These are phyloP conservation scores for Hylaeus volcanicus DNA, from an alignment of 1,140 invertebrate species.

Conservation along the genomic window DNA sequence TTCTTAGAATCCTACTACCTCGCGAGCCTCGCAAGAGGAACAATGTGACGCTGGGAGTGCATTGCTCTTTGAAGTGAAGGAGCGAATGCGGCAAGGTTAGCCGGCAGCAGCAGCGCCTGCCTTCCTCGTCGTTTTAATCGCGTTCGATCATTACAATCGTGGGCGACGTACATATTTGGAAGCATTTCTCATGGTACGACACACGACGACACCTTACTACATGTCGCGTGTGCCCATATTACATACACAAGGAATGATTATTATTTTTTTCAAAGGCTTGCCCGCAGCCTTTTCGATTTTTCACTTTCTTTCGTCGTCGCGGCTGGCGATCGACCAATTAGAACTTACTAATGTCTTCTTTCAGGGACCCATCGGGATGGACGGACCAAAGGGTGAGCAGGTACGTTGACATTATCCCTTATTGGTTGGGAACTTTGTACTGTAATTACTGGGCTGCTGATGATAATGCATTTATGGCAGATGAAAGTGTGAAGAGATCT, in stretches of 20 bases:
- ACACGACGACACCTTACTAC: slow-evolving; percentile 22
- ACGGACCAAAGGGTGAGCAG: slow-evolving; percentile 95
- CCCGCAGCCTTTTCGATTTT: slow-evolving; percentile 53
- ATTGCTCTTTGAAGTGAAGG: not conserved
- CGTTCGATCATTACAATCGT: not conserved
- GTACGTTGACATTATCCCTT: slow-evolving; percentile 82
- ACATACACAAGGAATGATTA: slow-evolving; percentile 55
- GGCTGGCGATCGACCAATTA: not conserved
- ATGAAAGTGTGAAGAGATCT: no score
- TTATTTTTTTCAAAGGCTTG: slow-evolving; percentile 39
- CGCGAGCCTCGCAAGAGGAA: not conserved
- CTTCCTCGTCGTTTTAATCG: not conserved
- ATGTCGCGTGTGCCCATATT: slow-evolving; percentile 48
- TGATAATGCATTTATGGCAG: no score
- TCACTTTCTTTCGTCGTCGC: slow-evolving; percentile 46
- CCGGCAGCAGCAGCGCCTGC: not conserved
- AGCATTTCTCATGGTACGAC: slow-evolving; percentile 56
- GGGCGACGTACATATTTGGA: slow-evolving; percentile 66
- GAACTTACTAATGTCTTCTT: slow-evolving; percentile 69
- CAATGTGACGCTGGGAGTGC: not conserved
- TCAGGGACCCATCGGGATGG: slow-evolving; percentile 95
- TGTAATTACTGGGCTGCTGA: no score
- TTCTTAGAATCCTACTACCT: not conserved
- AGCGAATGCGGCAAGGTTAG: not conserved
- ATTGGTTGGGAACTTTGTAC: not conserved